phyloP scores from a whole-genome alignment of 2,797 vertebrate species.

The Spatula versicolor region DNA sequence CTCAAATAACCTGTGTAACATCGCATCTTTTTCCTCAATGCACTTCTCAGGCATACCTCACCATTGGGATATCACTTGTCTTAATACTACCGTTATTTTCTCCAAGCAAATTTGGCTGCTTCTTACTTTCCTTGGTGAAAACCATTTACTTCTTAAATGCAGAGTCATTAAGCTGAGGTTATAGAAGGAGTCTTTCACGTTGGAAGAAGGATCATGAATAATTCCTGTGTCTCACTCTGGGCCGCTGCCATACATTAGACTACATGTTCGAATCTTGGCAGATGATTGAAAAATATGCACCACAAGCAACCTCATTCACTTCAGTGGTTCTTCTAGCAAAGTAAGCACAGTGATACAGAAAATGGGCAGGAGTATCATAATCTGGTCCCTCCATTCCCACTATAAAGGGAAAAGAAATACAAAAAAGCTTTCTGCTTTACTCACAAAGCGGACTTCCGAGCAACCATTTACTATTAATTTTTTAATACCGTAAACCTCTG shows the following conservation, averaged over 20 bases:
- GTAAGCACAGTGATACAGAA: neutral
- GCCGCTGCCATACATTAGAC: neutral
- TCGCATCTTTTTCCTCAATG: neutral
- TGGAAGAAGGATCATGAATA: slow-evolving; percentile 44
- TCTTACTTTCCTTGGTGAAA: slow-evolving; percentile 24
- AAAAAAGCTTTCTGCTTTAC: neutral
- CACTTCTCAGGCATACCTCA: neutral
- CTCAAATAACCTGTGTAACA: neutral
- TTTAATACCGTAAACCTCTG: neutral
- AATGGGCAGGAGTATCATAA: neutral
- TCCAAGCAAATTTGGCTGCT: neutral
- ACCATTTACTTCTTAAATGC: slow-evolving; percentile 16
- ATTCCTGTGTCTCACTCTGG: slow-evolving; percentile 52
- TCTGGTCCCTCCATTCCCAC: neutral
- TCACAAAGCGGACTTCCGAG: neutral
- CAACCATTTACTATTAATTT: neutral
- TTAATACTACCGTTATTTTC: neutral
- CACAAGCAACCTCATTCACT: slow-evolving; percentile 28
- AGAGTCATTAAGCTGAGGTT: slow-evolving; percentile 29
- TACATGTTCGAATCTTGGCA: neutral
- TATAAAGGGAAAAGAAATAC: neutral
- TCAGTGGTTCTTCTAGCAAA: neutral
- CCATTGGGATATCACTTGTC: neutral
- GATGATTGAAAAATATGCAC: neutral
- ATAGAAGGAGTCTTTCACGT: slow-evolving; percentile 4